Evolutionary conservation across 2,888 invertebrate species (phyloP).

Genomic region (Phorcus lineatus): DNA sequence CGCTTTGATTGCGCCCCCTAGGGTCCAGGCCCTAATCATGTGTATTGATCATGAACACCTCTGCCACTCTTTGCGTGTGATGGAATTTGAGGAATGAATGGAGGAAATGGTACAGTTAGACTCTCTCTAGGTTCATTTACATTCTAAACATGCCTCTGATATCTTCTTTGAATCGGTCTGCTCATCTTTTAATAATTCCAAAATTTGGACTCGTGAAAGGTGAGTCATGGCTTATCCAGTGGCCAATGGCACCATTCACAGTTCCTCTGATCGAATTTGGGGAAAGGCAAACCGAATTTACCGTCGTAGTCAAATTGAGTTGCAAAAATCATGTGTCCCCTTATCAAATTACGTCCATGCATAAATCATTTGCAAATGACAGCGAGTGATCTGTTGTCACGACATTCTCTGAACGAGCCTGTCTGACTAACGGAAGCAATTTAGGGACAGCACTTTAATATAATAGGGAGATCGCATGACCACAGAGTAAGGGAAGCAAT

Average conservation of each 20-base stretch:
- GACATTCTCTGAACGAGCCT: not conserved
- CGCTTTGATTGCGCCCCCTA: conserved; percentile 1
- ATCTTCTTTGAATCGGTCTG: conserved; percentile 1
- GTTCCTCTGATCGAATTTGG: conserved; percentile 19
- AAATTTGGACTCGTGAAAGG: conserved; percentile 3
- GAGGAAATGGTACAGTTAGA: conserved; percentile 16
- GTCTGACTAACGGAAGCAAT: conserved; percentile 20
- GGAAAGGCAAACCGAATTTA: conserved; percentile 11
- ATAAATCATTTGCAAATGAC: conserved; percentile 24
- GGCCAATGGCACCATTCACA: conserved; percentile 23
- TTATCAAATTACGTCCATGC: conserved; percentile 21
- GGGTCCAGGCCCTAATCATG: not conserved
- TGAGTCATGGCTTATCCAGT: conserved; percentile 20
- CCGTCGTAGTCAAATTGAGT: conserved; percentile 18
- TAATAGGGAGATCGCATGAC: conserved; percentile 21
- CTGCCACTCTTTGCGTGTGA: conserved; percentile 20
- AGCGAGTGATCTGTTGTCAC: conserved; percentile 13
- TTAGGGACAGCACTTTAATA: conserved; percentile 17
- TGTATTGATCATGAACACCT: not conserved
- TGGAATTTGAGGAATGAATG: conserved; percentile 3
- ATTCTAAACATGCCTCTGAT: conserved; percentile 10
- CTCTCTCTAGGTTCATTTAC: conserved; percentile 2
- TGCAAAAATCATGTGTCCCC: conserved; percentile 23
- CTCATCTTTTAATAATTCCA: conserved; percentile 19
- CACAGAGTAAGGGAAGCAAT: conserved; percentile 14